Conservation (phyloP, 2,797 vertebrate genomes). For the Lophotriccus pileatus region DNA sequence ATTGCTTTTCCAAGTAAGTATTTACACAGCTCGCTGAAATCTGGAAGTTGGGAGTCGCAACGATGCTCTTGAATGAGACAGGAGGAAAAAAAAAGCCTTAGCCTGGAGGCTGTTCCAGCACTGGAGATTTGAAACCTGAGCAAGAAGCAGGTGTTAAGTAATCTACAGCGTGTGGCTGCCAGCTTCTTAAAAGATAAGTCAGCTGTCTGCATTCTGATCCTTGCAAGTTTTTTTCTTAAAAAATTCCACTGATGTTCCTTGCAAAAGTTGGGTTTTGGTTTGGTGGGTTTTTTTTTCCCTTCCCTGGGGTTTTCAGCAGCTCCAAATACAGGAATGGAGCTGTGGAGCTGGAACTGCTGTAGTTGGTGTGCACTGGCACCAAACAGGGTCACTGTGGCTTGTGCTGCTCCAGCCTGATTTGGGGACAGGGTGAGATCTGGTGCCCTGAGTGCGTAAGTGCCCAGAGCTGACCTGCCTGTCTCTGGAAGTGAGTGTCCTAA, state of each 20-base stretch:
- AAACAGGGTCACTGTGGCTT: fast-evolving
- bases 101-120: neutral
- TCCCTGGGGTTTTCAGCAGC: neutral
- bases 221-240: neutral
- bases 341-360: neutral
- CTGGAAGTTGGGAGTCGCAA: fast-evolving
- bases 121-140: neutral
- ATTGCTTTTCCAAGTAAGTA: conserved; percentile 1
- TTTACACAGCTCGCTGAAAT: neutral
- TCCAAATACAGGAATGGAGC: neutral
- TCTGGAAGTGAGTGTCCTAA: neutral
- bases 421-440: fast-evolving
- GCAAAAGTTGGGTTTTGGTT: fast-evolving
- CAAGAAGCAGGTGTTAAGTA: neutral
- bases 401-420: no score
- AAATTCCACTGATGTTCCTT: fast-evolving
- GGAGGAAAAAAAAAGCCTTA: fast-evolving
- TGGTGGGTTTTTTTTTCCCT: neutral
- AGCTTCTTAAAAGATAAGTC: neutral
- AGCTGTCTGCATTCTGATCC: neutral
- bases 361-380: neutral
- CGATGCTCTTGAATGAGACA: fast-evolving
- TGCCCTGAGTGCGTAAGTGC: fast-evolving
- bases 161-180: neutral
- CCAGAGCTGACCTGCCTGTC: no score